Percentiles rank a stretch among this genome's conserved stretches.
These are phyloP conservation scores for Amphiprion percula DNA, from an alignment of 2,113 vertebrate species.

Conservation along the genomic window DNA sequence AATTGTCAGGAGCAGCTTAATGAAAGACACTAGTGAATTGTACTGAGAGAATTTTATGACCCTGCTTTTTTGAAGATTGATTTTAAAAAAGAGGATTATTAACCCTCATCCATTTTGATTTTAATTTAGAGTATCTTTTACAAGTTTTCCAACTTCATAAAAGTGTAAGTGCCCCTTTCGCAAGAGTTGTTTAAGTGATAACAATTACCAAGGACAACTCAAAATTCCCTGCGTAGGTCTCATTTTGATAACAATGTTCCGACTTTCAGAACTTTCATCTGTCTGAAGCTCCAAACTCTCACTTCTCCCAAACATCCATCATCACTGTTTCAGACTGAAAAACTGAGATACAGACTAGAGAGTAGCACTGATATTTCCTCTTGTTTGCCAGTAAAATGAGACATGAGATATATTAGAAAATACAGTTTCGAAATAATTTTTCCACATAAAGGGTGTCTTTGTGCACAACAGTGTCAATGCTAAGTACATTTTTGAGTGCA, in stretches of 20 bases:
- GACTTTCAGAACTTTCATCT: not conserved
- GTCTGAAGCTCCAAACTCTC: not conserved
- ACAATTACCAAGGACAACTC: not conserved
- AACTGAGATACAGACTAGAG: not conserved
- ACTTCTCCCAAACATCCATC: not conserved
- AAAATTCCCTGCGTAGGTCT: not conserved
- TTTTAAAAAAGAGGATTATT: no score
- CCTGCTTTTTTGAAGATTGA: no score
- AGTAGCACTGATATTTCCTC: not conserved
- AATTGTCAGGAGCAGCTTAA: not conserved
- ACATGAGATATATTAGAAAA: not conserved
- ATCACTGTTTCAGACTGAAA: no score
- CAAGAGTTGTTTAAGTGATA: not conserved
- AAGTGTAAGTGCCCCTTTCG: not conserved
- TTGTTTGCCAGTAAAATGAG: not conserved
- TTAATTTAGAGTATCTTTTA: not conserved
- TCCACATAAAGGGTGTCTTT: not conserved
- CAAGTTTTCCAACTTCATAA: not conserved
- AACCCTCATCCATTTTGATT: not conserved
- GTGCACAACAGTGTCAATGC: not conserved
- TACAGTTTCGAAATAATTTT: not conserved
- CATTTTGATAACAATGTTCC: not conserved
- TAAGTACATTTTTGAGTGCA: no score
- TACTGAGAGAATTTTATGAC: no score
- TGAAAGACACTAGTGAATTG: no score